Base-by-base conservation (phyloP, 37 sponge, comb jelly and placozoan species). In the Amphimedon queenslandica region DNA sequence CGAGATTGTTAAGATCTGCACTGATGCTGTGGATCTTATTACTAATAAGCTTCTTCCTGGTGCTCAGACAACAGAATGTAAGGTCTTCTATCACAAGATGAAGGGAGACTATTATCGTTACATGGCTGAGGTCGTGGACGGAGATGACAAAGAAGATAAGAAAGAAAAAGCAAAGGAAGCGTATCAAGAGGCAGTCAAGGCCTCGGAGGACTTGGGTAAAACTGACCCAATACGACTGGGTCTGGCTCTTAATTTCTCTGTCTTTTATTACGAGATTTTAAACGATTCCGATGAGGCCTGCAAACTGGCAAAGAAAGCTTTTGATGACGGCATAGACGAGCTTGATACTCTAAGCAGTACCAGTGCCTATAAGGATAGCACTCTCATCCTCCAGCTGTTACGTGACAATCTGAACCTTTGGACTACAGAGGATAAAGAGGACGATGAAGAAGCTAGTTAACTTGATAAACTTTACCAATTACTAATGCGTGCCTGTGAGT, bases 361-460 rank as follows among this genome's bases (percentile, higher is more conserved):
- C 6, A 75, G 77, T 2, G n/a, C n/a, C n/a, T 95, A 95, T 85
- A 95, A 95, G 70, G 96, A 95, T 51, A 95, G 96, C 76, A 95
- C 96, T 35, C 79, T 95, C 28, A 95, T 95, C 51, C 90, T 95
- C 92, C 96, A 95, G 87, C 88, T 95, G 0, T 65, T 95, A 29
- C 64, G 96, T 57, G 96, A 95, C 78, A 95, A 95, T 78, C 83
- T 95, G 3, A 95, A 92, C 20, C 51, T 47, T 18, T 47, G 51
- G 51, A 47, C 51, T 13, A 18, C 51, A 18, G 51, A 47, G 13
- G 13, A 18, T 47, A 8, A 47, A 13, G 51, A 47, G 8, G 51
- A 13, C n/a, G n/a, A n/a, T n/a, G n/a, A n/a, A n/a, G n/a, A n/a
- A n/a, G n/a, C n/a, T n/a, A n/a, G n/a, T n/a, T n/a, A n/a, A n/a